Base-by-base conservation (phyloP, 2,113 vertebrate genomes). In the Panthera uncia region DNA sequence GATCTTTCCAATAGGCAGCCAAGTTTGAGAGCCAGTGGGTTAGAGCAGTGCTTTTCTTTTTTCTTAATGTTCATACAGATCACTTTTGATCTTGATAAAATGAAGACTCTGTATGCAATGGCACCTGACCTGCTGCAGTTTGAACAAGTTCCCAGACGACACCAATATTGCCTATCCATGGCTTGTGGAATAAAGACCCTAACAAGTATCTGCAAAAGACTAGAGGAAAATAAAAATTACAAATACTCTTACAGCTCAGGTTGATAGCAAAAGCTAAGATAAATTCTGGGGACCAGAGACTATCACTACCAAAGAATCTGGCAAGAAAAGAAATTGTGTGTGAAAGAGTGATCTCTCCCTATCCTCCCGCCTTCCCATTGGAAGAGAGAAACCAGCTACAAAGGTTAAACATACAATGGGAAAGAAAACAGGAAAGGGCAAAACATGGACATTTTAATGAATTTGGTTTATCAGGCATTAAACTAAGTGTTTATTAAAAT, bases 401-500 rank as follows among this genome's bases (percentile, higher is more conserved):
- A 96, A 84, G 55, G 27, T 61, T 63, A 80, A 95, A 27, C 7
- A 48, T 50, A 48, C 19, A 65, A 1, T 78, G 12, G 27, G 25
- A 15, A 94, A 83, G 63, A 61, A 91, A 89, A 81, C 33, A 57
- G 16, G 48, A 92, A 96, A 38, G 61, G 27, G 15, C 16, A 89
- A 84, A 84, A 21, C 86, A 48, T 38, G 50, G 91, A 74, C 52
- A 52, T 73, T 33, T 31, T 31, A 89, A 38, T 41, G 27, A 94
- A 92, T 66, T 86, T 74, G 12, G 1, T 85, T 89, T 50, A 57
- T 66, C 63, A 79, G 33, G 27, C 87, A 55, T 76, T 88, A 74
- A 89, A 52, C 25, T 96, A 96, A 97, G 29, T 80, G 18, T 52
- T 91, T 36, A 61, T 91, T 52, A 15, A 96, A 96, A 88, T 85